A percentile compares a stretch with the other conserved stretches of the same genome.
Conservation (phyloP, 2,888 invertebrate genomes). For the Agrotis ipsilon region DNA sequence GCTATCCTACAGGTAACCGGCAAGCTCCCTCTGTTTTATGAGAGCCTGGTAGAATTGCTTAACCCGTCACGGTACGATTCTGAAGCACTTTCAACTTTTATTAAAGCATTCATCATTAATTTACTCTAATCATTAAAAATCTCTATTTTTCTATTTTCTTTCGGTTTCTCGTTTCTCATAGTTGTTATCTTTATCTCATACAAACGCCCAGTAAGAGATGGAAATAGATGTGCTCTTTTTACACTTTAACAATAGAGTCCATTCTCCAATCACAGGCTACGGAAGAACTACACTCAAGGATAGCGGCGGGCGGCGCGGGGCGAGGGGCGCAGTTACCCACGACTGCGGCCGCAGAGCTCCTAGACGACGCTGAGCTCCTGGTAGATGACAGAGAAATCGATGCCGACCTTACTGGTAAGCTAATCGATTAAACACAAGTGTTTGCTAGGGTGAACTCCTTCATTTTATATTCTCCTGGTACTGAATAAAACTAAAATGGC, state of each 20-base stretch:
- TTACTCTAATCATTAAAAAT: neutral
- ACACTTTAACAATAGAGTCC: neutral
- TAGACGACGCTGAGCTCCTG: constrained; percentile 98
- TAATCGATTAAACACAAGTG: neutral
- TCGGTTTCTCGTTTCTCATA: neutral
- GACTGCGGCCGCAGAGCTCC: constrained; percentile 95
- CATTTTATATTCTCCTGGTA: constrained; percentile 15
- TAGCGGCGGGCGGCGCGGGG: constrained; percentile 91
- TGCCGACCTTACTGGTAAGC: constrained; percentile 94
- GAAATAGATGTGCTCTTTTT: neutral
- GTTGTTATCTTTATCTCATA: neutral
- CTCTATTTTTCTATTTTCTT: neutral
- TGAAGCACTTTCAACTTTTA: neutral
- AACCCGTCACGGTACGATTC: neutral
- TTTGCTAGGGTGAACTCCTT: neutral
- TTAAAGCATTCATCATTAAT: neutral
- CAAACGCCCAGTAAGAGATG: neutral
- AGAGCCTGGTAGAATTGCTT: constrained; percentile 10
- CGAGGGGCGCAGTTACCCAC: constrained; percentile 92
- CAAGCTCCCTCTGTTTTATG: neutral
- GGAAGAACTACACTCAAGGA: constrained; percentile 98
- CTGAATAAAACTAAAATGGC: constrained; percentile 20
- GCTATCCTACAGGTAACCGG: constrained; percentile 95
- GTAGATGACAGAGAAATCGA: constrained; percentile 97
- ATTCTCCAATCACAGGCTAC: constrained; percentile 92